Percentiles rank a stretch among this genome's conserved stretches.
Evolutionary conservation across 2,797 vertebrate genomes (phyloP).

Genomic region (Dermochelys coriacea): DNA sequence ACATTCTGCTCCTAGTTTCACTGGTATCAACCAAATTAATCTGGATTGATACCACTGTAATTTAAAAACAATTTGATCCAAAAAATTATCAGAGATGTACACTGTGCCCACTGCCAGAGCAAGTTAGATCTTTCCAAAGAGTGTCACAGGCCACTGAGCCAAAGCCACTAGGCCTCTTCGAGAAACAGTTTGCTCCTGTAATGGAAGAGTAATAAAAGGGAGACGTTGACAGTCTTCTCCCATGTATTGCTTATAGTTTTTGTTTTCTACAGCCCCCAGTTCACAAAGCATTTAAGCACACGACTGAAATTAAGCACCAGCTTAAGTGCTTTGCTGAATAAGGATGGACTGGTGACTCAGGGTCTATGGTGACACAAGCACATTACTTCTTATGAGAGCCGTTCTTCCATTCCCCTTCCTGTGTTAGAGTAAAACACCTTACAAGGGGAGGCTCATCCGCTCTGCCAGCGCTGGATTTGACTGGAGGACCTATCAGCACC

Average conservation of each 20-base stretch:
- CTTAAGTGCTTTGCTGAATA: background rate
- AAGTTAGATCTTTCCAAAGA: background rate
- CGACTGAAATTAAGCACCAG: background rate
- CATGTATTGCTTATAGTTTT: too few species aligned
- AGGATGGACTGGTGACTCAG: accelerated
- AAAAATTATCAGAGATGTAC: accelerated
- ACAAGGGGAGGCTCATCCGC: accelerated
- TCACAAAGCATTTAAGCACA: background rate
- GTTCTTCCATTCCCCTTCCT: background rate
- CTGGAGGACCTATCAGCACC: background rate
- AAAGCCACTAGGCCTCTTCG: background rate
- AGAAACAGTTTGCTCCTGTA: background rate
- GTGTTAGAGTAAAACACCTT: accelerated
- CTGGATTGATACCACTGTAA: background rate
- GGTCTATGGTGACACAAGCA: accelerated
- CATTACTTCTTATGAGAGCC: background rate
- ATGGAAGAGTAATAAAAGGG: background rate
- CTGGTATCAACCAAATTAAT: background rate
- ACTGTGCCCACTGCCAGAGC: accelerated
- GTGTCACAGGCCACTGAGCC: background rate
- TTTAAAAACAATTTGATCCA: accelerated
- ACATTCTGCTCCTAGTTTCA: background rate
- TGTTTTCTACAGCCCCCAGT: background rate
- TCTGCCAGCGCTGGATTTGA: background rate
- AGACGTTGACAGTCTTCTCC: background rate